Base-by-base conservation (phyloP, 2,797 vertebrate species). In the Gobio occitaniae region DNA sequence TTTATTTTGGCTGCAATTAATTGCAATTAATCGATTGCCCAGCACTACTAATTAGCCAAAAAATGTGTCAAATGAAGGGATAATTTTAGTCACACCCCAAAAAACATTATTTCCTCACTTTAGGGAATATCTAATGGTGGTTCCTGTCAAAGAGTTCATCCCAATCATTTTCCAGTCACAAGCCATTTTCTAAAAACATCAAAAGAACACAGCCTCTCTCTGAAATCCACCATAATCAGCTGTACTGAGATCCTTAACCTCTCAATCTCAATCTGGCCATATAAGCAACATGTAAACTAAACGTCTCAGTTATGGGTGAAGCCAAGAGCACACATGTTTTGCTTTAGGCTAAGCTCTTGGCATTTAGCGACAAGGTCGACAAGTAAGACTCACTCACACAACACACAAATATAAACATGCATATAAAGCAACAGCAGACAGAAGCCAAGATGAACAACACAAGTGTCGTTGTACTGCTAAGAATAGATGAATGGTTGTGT, bases 401-500 rank as follows among this genome's bases (percentile, higher is more conserved):
- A 75, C 9, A 56, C 32, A 70, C 63, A 17, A 10, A 52, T 21
- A 63, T 3, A 77, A 21, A 56, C 32, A 32, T 41, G 44, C 80
- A 82, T 15, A 68, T 12, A 47, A 56, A 59, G 21, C 41, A 52
- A 84, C 29, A 68, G 69, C 25, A 83, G 81, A 80, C 48, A 79
- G 70, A 81, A 66, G 50, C 78, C 41, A 63, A 63, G 54, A 47
- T 15, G 25, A 82, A 56, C 36, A 56, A 36, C 68, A 74, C 54
- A 44, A 61, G 41, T 52, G 25, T n/a, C 7, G 15, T 77, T 85
- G 36, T 12, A 12, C 59, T 13, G 19, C 21, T 12, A 16, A 63
- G 52, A 63, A 86, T 68, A 78, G 80, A 82, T 82, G 32, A 72
- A 78, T 83, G 47, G n/a, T 44, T 76, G 54, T 63, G 47, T 70